Evolutionary conservation across 2,797 vertebrate genomes (phyloP), one percentile per base, ranked within the genome.

Genomic region (Chelon auratus): DNA sequence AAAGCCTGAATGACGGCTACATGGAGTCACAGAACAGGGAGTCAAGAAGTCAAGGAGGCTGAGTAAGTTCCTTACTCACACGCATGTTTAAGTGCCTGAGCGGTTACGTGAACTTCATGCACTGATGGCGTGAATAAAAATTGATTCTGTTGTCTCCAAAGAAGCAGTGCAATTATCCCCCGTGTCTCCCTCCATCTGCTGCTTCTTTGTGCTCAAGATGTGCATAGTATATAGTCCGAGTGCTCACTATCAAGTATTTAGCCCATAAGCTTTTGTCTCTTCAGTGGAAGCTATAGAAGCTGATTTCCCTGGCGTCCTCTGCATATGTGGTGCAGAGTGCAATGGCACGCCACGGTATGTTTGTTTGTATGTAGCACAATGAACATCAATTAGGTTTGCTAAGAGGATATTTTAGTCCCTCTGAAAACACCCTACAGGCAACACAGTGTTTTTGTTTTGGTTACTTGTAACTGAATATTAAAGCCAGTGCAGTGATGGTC

Each of bases 281-380:
- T 86, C 72, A 74, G 50, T 20, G 33, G 56, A 51, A 64, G 61
- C 68, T 66, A 66, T 57, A 78, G 72, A 64, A 14, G 65, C 47
- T 78, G 77, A 89, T 90, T 88, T 87, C 88, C 84, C 87, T 45
- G n/a, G 78, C 10, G 72, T 68, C 53, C 14, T 11, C 40, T 82
- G 65, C 70, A 69, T 60, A 63, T 80, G 80, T 75, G 75, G 68
- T 66, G 63, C 55, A 68, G 30, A 72, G 51, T 50, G 47, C 76
- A 72, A 56, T 54, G 0, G 48, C 64, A 56, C 1, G 2, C 12
- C 30, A 24, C 1, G 11, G 12, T 48, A 64, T 37, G 69, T 59
- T 72, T 80, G 40, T 72, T 77, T 77, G 57, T 24, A 63, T 70
- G 36, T 62, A 51, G 54, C 67, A 65, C 26, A 57, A 9, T 60